These are phyloP conservation scores for Microctonus hyperodae DNA, from an alignment of 2,888 invertebrate species.

Conservation along the genomic window DNA sequence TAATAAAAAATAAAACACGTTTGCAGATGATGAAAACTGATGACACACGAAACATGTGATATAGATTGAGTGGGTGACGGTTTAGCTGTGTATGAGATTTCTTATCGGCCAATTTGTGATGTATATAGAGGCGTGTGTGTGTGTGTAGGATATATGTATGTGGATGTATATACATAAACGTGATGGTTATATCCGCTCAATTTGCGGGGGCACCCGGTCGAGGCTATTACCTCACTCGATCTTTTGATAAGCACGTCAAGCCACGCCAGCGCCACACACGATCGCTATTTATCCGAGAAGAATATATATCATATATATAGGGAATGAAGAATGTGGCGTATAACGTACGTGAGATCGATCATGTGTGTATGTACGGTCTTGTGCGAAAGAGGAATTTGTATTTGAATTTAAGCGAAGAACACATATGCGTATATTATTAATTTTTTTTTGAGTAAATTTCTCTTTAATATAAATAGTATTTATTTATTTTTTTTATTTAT, in stretches of 20 bases:
- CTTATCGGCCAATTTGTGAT: conserved; percentile 10
- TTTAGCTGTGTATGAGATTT: conserved; percentile 8
- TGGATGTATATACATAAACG: conserved; percentile 5
- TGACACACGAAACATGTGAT: neutral
- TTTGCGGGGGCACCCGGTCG: conserved; percentile 35
- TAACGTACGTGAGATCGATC: neutral
- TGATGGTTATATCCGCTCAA: conserved; percentile 33
- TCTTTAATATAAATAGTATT: no score
- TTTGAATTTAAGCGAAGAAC: no score
- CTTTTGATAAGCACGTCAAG: conserved; percentile 61
- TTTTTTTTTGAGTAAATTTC: no score
- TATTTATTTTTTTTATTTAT: no score
- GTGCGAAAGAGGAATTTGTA: no score
- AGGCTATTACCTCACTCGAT: conserved; percentile 56
- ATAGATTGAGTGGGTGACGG: conserved; percentile 2
- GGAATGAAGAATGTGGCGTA: neutral
- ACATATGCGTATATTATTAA: no score
- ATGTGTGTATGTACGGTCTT: neutral
- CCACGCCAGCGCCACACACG: conserved; percentile 48
- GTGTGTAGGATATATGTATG: no score
- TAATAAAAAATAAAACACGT: no score
- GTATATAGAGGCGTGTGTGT: no score
- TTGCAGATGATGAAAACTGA: neutral
- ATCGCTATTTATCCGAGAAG: conserved; percentile 20
- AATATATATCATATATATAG: conserved; percentile 11